phyloP scores from a whole-genome alignment of 2,113 vertebrate genomes.

The Ardeotis arabs region DNA sequence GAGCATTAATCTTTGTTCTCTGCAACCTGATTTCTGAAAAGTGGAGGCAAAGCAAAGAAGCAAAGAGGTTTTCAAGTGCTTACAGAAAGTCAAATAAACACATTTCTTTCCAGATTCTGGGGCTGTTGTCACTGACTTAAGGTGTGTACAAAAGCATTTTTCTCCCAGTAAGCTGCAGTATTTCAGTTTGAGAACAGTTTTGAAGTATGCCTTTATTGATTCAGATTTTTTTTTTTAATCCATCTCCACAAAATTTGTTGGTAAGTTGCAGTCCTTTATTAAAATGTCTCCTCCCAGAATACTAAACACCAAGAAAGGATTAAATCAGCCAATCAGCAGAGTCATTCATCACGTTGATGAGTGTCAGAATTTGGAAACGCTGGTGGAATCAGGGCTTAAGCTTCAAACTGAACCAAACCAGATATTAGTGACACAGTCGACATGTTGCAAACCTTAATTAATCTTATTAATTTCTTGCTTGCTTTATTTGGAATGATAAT shows the following conservation, averaged over 20 bases:
- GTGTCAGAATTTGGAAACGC: neutral
- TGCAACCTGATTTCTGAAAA: constrained; percentile 42
- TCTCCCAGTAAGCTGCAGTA: neutral
- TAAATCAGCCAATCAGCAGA: neutral
- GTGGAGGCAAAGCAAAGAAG: neutral
- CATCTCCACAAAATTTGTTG: neutral
- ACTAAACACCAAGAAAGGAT: neutral
- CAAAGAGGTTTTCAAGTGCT: neutral
- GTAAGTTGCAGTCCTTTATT: neutral
- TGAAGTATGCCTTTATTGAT: neutral
- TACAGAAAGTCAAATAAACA: neutral
- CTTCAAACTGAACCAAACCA: neutral
- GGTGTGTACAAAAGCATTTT: neutral
- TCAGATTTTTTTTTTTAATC: neutral
- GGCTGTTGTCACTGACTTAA: neutral
- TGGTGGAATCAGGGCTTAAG: neutral
- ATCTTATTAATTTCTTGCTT: constrained; percentile 26
- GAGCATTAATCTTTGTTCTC: constrained; percentile 21
- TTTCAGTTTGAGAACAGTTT: neutral
- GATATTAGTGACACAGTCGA: neutral
- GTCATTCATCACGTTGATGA: neutral
- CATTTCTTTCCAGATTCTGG: neutral
- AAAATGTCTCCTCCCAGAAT: neutral
- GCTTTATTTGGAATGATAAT: neutral
- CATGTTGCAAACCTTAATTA: neutral